Percentiles rank a stretch among this genome's conserved stretches.
Evolutionary conservation across 2,888 invertebrate genomes (phyloP).

Genomic region (Mythimna loreyi): DNA sequence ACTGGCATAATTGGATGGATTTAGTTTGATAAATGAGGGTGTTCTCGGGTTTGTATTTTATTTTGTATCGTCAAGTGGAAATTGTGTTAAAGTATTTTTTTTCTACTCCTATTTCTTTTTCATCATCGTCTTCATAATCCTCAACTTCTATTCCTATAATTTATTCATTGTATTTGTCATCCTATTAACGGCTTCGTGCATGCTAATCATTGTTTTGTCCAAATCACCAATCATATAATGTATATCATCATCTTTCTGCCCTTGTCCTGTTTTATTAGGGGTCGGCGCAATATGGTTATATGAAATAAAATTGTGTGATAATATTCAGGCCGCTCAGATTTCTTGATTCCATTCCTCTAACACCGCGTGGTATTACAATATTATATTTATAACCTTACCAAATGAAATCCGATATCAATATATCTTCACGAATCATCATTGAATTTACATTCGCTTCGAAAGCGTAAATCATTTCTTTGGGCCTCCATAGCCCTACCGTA

Average conservation of each 20-base stretch:
- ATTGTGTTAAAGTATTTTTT: neutral
- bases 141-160: too few relatives aligned
- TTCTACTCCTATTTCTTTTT: neutral
- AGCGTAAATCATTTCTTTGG: constrained; percentile 47
- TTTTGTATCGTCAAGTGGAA: neutral
- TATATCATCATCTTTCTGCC: too few relatives aligned
- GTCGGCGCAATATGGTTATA: too few relatives aligned
- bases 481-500: constrained; percentile 50
- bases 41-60: neutral
- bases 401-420: constrained; percentile 1
- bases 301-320: neutral
- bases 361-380: neutral
- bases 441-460: constrained; percentile 20
- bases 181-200: neutral
- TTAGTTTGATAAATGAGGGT: constrained; percentile 2
- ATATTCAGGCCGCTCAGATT: neutral
- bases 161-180: too few relatives aligned
- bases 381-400: constrained; percentile 12
- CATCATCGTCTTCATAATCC: too few relatives aligned
- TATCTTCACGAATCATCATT: constrained; percentile 29
- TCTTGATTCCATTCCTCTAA: neutral
- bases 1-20: constrained; percentile 24
- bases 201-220: neutral
- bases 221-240: neutral
- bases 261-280: too few relatives aligned